Percentiles rank a stretch among this genome's conserved stretches.
Conservation (phyloP, 2,797 vertebrate species). For the Champsocephalus gunnari region DNA sequence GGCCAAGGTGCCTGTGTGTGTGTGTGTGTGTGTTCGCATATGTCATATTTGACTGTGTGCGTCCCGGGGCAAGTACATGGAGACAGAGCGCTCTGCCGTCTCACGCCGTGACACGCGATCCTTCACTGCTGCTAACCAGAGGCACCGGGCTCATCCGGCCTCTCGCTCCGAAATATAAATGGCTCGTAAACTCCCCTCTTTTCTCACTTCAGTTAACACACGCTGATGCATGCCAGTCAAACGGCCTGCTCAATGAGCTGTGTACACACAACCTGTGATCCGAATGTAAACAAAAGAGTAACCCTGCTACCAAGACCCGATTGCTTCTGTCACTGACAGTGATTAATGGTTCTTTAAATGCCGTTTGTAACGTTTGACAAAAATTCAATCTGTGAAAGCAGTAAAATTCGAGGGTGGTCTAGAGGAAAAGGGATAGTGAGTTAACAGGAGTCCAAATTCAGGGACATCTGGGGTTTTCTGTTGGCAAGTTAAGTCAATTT, state of each 20-base stretch:
- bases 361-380: not conserved
- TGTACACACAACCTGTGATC: constrained; percentile 44
- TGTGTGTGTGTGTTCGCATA: constrained; percentile 1
- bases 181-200: constrained; percentile 60
- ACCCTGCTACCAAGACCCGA: not conserved
- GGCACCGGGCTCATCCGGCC: constrained; percentile 48
- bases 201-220: constrained; percentile 63
- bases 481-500: not conserved
- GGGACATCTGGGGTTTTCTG: constrained; percentile 22
- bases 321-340: constrained; percentile 6
- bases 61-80: constrained; percentile 28
- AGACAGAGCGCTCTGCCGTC: constrained; percentile 42
- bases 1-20: constrained; percentile 12
- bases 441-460: constrained; percentile 25
- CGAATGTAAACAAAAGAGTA: constrained; percentile 52
- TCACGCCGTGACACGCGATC: constrained; percentile 58
- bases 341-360: constrained; percentile 13
- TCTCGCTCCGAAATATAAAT: constrained; percentile 46
- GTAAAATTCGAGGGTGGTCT: constrained; percentile 9
- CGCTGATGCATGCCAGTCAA: constrained; percentile 60
- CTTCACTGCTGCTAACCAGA: constrained; percentile 60
- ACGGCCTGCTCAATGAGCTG: constrained; percentile 53
- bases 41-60: constrained; percentile 26
- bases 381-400: not conserved
- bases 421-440: constrained; percentile 10